Conservation (phyloP, 23 tunicate genomes). For the Halocynthia aurantium region DNA sequence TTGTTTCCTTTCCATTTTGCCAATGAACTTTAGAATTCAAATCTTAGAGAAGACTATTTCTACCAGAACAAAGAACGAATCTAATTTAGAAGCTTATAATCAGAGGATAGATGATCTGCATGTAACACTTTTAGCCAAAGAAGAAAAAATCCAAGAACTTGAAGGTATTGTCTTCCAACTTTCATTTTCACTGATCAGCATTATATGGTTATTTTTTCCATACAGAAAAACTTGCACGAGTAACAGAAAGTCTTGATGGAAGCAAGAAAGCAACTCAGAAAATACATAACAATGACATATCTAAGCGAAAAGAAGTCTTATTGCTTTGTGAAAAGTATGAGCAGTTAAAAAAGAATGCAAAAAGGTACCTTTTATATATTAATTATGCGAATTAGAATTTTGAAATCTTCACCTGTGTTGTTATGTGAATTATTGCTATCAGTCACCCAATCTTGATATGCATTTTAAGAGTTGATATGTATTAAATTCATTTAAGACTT, state of each 20-base stretch:
- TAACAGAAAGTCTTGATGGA: not conserved
- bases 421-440: not conserved
- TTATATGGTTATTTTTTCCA: not conserved
- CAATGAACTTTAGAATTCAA: not conserved
- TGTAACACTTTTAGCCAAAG: constrained; percentile 18
- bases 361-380: constrained; percentile 28
- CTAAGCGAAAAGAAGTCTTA: constrained; percentile 65
- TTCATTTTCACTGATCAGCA: not conserved
- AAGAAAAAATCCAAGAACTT: constrained; percentile 17
- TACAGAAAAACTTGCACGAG: not conserved
- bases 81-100: constrained; percentile 7
- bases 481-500: constrained; percentile 8
- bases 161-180: constrained; percentile 14
- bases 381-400: not conserved
- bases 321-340: constrained; percentile 71
- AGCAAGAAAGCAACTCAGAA: constrained; percentile 2
- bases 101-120: constrained; percentile 34
- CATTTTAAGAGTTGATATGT: not conserved
- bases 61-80: not conserved
- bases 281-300: constrained; percentile 49
- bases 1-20: not conserved
- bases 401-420: not conserved
- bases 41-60: not conserved
- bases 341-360: constrained; percentile 25
- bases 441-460: not conserved